Conservation (phyloP, 2,888 invertebrate genomes). For the Scotopteryx bipunctaria region DNA sequence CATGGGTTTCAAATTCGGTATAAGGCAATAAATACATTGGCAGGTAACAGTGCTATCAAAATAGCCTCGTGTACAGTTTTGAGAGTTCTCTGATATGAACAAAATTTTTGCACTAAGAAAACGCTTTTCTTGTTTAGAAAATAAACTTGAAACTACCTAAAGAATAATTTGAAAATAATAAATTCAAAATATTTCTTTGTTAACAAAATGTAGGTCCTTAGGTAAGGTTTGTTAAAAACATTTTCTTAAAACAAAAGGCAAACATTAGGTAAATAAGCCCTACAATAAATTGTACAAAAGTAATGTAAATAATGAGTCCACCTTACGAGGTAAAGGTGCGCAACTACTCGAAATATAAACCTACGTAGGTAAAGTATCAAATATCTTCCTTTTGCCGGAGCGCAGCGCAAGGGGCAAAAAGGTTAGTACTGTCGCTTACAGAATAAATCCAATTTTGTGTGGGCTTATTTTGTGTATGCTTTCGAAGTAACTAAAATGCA, state of each 20-base stretch:
- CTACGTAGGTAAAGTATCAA: conserved; percentile 33
- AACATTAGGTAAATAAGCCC: too few relatives aligned
- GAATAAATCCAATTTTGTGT: conserved; percentile 10
- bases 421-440: conserved; percentile 30
- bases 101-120: too few relatives aligned
- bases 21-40: neutral
- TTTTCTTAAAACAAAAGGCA: too few relatives aligned
- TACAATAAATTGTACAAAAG: neutral
- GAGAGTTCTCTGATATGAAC: too few relatives aligned
- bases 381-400: conserved; percentile 33
- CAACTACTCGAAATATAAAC: conserved; percentile 8
- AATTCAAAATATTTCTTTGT: too few relatives aligned
- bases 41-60: neutral
- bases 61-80: neutral
- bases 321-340: neutral
- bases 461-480: too few relatives aligned
- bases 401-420: conserved; percentile 27
- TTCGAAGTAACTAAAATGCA: too few relatives aligned
- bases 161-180: too few relatives aligned
- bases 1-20: conserved; percentile 5
- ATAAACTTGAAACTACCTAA: too few relatives aligned
- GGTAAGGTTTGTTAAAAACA: too few relatives aligned
- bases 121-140: too few relatives aligned
- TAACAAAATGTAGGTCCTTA: too few relatives aligned
- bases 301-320: conserved; percentile 2